These are phyloP conservation scores for Vanessa tameamea DNA, from an alignment of 1,140 invertebrate genomes.

Conservation along the genomic window DNA sequence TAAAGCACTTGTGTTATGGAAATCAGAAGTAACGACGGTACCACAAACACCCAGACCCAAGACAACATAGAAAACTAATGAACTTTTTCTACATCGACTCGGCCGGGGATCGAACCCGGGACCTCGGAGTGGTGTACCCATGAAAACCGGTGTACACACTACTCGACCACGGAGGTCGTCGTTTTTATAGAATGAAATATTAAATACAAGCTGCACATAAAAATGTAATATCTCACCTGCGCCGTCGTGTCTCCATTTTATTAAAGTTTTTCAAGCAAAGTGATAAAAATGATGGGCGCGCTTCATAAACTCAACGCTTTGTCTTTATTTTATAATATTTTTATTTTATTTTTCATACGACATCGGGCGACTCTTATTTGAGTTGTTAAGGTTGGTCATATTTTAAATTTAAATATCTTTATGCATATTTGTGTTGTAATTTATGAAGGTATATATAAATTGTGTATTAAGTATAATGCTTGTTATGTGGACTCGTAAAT, in stretches of 20 bases:
- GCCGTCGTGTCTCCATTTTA: constrained; percentile 61
- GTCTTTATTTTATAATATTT: constrained; percentile 56
- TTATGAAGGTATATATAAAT: constrained; percentile 3
- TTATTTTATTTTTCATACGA: constrained; percentile 28
- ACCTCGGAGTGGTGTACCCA: too few relatives aligned
- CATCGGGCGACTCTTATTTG: constrained; percentile 24
- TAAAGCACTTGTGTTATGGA: too few relatives aligned
- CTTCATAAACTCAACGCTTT: constrained; percentile 56
- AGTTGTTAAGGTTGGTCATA: constrained; percentile 25
- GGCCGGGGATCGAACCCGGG: too few relatives aligned
- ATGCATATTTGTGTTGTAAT: constrained; percentile 5
- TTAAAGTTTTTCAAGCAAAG: constrained; percentile 70
- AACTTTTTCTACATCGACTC: too few relatives aligned
- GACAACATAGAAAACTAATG: too few relatives aligned
- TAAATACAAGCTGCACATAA: constrained; percentile 61
- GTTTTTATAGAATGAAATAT: constrained; percentile 43
- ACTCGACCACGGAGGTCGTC: too few relatives aligned
- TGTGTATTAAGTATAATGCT: not conserved
- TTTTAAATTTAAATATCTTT: constrained; percentile 22
- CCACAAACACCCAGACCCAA: too few relatives aligned
- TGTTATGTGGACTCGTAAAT: not conserved
- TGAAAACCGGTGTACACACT: too few relatives aligned
- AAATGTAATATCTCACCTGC: constrained; percentile 67
- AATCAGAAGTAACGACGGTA: too few relatives aligned
- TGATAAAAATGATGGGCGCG: constrained; percentile 70